Conservation (phyloP, 2,113 vertebrate genomes). For the Callionymus lyra region DNA sequence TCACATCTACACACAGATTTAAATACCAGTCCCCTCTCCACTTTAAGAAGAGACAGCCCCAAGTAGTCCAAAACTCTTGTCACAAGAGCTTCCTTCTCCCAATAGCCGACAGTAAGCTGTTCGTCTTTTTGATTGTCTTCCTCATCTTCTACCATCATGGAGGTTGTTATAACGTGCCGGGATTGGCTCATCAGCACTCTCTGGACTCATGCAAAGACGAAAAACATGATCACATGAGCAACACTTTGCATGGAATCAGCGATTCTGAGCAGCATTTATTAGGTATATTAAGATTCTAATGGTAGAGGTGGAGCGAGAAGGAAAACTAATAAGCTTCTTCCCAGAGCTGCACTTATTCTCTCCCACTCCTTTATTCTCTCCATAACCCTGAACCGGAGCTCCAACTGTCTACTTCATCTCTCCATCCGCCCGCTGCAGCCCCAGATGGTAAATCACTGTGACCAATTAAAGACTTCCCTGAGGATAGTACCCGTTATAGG, state of each 20-base stretch:
- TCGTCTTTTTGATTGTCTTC: too few relatives aligned
- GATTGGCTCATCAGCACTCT: conserved; percentile 31
- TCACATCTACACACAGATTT: conserved; percentile 24
- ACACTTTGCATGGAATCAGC: too few relatives aligned
- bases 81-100: not conserved
- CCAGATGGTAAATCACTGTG: conserved; percentile 65
- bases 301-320: conserved; percentile 33
- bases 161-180: conserved; percentile 43
- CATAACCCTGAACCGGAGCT: conserved; percentile 26
- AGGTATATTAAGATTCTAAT: conserved; percentile 29
- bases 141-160: conserved; percentile 10
- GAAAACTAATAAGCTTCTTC: conserved; percentile 39
- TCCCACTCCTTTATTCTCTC: conserved; percentile 2
- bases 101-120: too few relatives aligned
- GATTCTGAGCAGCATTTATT: conserved; percentile 34
- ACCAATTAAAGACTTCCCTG: conserved; percentile 65
- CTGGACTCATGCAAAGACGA: not conserved
- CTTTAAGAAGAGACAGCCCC: too few relatives aligned
- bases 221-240: too few relatives aligned
- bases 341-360: conserved; percentile 15
- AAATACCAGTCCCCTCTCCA: too few relatives aligned
- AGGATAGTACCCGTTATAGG: conserved; percentile 56
- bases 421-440: conserved; percentile 36
- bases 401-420: conserved; percentile 33
- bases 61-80: conserved; percentile 14